phyloP scores from a whole-genome alignment of 2,797 vertebrate species.

The Hypotaenidia philippensis region DNA sequence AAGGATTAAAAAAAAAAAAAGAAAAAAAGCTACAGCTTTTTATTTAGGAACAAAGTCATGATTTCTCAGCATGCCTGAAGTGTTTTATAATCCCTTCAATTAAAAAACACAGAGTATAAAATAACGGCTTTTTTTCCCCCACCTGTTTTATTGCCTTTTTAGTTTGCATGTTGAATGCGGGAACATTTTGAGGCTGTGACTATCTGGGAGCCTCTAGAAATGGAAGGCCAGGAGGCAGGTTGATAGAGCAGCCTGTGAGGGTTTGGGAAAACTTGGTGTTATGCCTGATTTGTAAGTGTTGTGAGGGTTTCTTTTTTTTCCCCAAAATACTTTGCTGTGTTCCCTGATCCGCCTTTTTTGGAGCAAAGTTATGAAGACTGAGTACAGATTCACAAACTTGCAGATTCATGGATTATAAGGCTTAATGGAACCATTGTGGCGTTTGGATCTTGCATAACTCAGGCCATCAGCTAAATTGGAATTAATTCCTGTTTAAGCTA shows the following conservation, averaged over 20 bases:
- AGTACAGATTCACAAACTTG: neutral
- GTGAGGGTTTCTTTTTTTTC: neutral
- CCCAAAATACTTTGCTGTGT: neutral
- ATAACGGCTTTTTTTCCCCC: neutral
- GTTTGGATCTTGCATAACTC: neutral
- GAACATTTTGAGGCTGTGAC: neutral
- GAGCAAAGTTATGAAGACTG: neutral
- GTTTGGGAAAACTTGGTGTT: neutral
- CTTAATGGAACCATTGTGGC: neutral
- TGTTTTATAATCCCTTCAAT: conserved; percentile 64
- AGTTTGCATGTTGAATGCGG: neutral
- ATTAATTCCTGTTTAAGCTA: conserved; percentile 35
- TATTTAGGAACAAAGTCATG: conserved; percentile 64
- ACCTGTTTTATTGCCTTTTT: conserved; percentile 26
- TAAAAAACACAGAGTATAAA: conserved; percentile 26
- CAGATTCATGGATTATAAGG: neutral
- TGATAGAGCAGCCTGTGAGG: neutral
- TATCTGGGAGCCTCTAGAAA: neutral
- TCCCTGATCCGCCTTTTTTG: neutral
- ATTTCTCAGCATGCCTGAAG: conserved; percentile 36
- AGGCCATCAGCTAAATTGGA: neutral
- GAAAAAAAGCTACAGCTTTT: conserved; percentile 31
- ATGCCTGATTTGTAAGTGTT: neutral
- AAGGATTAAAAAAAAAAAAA: conserved; percentile 4
- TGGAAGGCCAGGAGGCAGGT: neutral